Conservation (phyloP, 2,888 invertebrate genomes). For the Caenorhabditis becei region DNA sequence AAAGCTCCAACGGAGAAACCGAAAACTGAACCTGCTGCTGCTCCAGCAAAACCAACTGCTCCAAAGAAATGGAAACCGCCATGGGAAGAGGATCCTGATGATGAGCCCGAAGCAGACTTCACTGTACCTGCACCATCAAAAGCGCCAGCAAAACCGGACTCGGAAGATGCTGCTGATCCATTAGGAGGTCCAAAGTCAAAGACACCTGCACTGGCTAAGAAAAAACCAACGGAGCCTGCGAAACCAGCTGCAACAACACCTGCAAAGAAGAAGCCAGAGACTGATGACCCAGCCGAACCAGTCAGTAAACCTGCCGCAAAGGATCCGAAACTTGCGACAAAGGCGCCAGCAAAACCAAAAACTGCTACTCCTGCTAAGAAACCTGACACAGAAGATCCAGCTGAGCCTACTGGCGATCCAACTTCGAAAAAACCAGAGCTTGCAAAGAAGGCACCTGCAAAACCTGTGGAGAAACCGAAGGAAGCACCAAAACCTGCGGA, state of each 20-base stretch:
- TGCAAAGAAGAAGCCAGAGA: slow-evolving; percentile 55
- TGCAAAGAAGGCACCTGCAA: slow-evolving; percentile 50
- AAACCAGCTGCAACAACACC: slow-evolving; percentile 33
- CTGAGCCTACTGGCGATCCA: slow-evolving; percentile 57
- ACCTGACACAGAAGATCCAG: slow-evolving; percentile 63
- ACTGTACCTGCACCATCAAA: slow-evolving; percentile 51
- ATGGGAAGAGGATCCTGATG: slow-evolving; percentile 56
- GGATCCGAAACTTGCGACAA: slow-evolving; percentile 34
- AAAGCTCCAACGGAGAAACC: slow-evolving; percentile 43
- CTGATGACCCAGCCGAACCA: slow-evolving; percentile 41
- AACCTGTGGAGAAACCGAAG: slow-evolving; percentile 35
- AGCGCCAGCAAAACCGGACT: slow-evolving; percentile 41
- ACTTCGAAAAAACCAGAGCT: slow-evolving; percentile 53
- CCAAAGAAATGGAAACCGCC: slow-evolving; percentile 53
- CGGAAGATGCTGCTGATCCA: slow-evolving; percentile 64
- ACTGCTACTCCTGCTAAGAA: slow-evolving; percentile 17
- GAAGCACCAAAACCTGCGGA: slow-evolving; percentile 30
- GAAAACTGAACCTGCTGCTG: slow-evolving; percentile 11
- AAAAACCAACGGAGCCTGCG: slow-evolving; percentile 30
- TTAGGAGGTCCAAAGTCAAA: slow-evolving; percentile 62
- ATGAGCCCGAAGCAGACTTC: slow-evolving; percentile 65
- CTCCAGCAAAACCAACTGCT: slow-evolving; percentile 38
- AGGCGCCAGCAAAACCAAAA: slow-evolving; percentile 47
- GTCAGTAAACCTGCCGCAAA: slow-evolving; percentile 22
- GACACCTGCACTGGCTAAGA: slow-evolving; percentile 60